A percentile compares a stretch with the other conserved stretches of the same genome.
Evolutionary conservation across 2,113 vertebrate species (phyloP).

Genomic region (Gnathonemus echidnorhynchus): DNA sequence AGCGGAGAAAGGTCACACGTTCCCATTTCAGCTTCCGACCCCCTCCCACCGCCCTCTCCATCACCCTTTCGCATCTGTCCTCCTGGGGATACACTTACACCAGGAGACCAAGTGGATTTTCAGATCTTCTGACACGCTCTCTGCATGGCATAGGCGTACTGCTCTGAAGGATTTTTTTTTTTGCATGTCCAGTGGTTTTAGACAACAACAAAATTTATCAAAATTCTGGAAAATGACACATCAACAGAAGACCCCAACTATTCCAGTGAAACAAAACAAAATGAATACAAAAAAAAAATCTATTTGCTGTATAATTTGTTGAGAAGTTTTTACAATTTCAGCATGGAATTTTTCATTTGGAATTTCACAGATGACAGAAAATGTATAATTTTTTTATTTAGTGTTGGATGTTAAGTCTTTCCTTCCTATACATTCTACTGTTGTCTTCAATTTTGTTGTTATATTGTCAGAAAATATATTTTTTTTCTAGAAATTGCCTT

Average conservation of each 20-base stretch:
- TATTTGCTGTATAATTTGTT: not conserved
- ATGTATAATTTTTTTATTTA: not conserved
- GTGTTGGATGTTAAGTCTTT: not conserved
- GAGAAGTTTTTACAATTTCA: not conserved
- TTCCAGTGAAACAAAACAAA: not conserved
- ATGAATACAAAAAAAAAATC: not conserved
- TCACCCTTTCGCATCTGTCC: not conserved
- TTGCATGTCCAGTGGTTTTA: slow-evolving; percentile 7
- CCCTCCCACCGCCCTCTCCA: not conserved
- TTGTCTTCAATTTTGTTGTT: not conserved
- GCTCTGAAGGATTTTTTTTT: slow-evolving; percentile 5
- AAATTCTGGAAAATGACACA: slow-evolving; percentile 4
- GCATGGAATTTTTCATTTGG: not conserved
- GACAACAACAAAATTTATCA: not conserved
- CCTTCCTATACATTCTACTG: not conserved
- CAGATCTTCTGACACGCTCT: slow-evolving; percentile 9
- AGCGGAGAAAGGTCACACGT: slow-evolving; percentile 15
- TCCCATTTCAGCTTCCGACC: slow-evolving; percentile 1
- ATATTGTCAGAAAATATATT: not conserved
- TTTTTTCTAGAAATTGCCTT: not conserved
- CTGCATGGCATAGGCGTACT: not conserved
- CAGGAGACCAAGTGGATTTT: slow-evolving; percentile 21
- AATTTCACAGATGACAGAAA: not conserved
- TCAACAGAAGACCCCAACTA: not conserved
- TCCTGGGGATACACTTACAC: slow-evolving; percentile 14